Conservation (phyloP, 1,140 invertebrate species). For the Aplysia californica region DNA sequence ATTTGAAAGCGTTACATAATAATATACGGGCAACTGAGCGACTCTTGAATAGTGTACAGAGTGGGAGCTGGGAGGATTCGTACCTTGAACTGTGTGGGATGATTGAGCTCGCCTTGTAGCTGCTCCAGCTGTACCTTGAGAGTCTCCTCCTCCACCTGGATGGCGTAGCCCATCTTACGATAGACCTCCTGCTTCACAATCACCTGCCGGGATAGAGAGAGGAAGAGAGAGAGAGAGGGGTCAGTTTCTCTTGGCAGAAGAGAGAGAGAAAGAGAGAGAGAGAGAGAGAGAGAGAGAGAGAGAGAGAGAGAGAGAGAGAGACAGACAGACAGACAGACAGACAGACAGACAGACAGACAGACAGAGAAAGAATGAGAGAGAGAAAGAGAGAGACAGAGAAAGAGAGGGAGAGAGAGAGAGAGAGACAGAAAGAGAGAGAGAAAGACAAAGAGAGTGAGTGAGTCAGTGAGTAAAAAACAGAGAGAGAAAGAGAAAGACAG, state of each 20-base stretch:
- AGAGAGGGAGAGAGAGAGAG: no score
- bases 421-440: neutral
- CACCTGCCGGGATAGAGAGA: conserved; percentile 72
- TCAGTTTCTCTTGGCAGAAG: neutral
- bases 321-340: conserved; percentile 1
- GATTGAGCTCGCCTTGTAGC: conserved; percentile 86
- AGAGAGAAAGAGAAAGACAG: no score
- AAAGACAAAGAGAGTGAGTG: neutral
- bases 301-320: neutral
- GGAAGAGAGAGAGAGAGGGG: neutral
- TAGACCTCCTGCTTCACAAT: conserved; percentile 88
- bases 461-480: no score
- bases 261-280: neutral
- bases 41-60: no score
- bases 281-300: neutral
- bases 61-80: no score
- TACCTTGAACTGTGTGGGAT: conserved; percentile 93
- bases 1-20: no score
- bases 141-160: conserved; percentile 90
- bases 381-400: neutral
- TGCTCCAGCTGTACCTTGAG: conserved; percentile 85
- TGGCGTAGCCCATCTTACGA: conserved; percentile 84
- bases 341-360: neutral
- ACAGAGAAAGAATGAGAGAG: no score
- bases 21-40: no score